phyloP scores from a whole-genome alignment of 1,140 invertebrate genomes.

The Scaptomyza graminum region DNA sequence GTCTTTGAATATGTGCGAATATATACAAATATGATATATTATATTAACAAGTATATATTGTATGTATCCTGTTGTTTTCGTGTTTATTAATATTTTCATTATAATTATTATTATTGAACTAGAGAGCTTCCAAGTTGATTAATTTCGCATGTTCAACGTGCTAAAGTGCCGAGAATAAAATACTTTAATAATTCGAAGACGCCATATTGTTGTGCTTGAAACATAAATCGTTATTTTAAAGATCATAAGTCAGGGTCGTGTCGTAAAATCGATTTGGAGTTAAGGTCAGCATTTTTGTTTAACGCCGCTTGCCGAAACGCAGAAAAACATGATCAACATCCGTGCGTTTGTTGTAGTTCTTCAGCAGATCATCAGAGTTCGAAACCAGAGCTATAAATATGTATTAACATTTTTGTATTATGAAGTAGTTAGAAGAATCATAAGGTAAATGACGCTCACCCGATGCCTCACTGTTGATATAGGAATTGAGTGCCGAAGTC shows the following conservation, averaged over 20 bases:
- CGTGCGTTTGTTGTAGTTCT: slow-evolving; percentile 87
- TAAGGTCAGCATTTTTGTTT: slow-evolving; percentile 16
- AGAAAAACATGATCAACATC: slow-evolving; percentile 91
- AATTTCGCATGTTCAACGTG: no score
- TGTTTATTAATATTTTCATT: no score
- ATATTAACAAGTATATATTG: no score
- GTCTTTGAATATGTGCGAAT: no score
- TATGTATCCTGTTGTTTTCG: no score
- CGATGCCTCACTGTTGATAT: slow-evolving; percentile 82
- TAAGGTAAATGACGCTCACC: slow-evolving; percentile 46
- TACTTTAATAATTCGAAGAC: no score
- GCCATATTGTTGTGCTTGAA: no score
- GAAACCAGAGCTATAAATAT: slow-evolving; percentile 66
- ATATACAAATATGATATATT: no score
- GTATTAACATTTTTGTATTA: not conserved
- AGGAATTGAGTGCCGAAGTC: slow-evolving; percentile 71
- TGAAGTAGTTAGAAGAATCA: not conserved
- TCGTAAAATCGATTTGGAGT: slow-evolving; percentile 2
- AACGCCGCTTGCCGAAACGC: slow-evolving; percentile 88
- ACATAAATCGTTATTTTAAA: no score
- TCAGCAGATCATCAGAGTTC: slow-evolving; percentile 71
- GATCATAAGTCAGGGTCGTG: slow-evolving; percentile 28
- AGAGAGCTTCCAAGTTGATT: no score
- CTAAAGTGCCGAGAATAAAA: no score
- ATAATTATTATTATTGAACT: no score